A percentile compares a stretch with the other conserved stretches of the same genome.
phyloP scores from a whole-genome alignment of 2,797 vertebrate species.

The Sebastes variabilis region DNA sequence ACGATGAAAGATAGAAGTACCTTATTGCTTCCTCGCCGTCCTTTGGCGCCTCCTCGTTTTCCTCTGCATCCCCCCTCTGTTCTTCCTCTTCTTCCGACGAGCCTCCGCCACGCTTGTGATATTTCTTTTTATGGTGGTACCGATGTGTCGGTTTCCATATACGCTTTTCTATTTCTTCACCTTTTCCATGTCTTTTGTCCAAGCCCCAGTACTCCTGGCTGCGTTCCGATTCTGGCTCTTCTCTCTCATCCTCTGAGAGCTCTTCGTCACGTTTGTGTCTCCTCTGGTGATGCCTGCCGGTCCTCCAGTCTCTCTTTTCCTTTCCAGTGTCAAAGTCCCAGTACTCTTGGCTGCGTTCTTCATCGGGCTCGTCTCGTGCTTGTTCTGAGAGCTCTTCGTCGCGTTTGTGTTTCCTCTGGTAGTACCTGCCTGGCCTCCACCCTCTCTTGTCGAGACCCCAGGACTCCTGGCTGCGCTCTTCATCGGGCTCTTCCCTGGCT shows the following conservation, averaged over 20 bases:
- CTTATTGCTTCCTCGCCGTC: constrained; percentile 67
- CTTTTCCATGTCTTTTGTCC: constrained; percentile 55
- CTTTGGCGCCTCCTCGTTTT: constrained; percentile 29
- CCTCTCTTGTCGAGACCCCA: constrained; percentile 49
- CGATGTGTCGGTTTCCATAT: constrained; percentile 66
- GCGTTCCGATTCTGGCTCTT: constrained; percentile 59
- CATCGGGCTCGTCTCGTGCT: constrained; percentile 56
- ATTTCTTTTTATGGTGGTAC: constrained; percentile 68
- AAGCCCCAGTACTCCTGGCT: constrained; percentile 74
- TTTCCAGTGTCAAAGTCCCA: constrained; percentile 65
- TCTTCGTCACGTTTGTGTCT: constrained; percentile 75
- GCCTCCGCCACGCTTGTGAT: constrained; percentile 61
- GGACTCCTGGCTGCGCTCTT: constrained; percentile 67
- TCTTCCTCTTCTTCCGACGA: constrained; percentile 65
- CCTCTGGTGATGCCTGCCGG: constrained; percentile 72
- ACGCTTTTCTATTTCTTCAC: constrained; percentile 58
- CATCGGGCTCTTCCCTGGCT: constrained; percentile 53
- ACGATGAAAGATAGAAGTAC: constrained; percentile 27
- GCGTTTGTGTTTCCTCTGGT: constrained; percentile 75
- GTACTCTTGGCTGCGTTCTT: constrained; percentile 73
- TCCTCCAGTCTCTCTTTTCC: constrained; percentile 69
- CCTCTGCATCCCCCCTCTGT: constrained; percentile 58
- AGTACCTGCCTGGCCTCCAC: constrained; percentile 66
- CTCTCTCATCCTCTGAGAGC: constrained; percentile 35
- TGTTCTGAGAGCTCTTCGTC: constrained; percentile 61